Percentiles rank a stretch among this genome's conserved stretches.
These are phyloP conservation scores for Rhinolophus ferrumequinum DNA, from an alignment of 2,113 vertebrate species.

Conservation along the genomic window DNA sequence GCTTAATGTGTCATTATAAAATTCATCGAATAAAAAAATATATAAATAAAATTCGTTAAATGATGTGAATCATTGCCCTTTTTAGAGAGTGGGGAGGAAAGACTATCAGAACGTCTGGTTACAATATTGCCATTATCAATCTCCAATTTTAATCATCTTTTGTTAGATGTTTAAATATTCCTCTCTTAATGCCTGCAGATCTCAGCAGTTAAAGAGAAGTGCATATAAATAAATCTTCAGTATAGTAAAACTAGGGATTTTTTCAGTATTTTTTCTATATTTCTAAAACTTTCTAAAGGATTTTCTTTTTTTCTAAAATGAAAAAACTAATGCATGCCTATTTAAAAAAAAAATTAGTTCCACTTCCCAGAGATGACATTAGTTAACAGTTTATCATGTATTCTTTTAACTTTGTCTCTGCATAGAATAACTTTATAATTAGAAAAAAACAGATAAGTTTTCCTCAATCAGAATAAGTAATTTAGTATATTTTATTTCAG, in stretches of 20 bases:
- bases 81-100: neutral
- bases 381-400: neutral
- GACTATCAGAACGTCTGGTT: neutral
- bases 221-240: neutral
- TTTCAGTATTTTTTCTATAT: neutral
- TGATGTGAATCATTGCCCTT: neutral
- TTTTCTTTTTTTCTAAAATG: neutral
- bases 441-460: neutral
- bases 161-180: slow-evolving; percentile 24
- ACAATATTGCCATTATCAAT: neutral
- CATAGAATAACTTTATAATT: slow-evolving; percentile 22
- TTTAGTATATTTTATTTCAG: slow-evolving; percentile 10
- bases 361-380: neutral
- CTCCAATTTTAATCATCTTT: neutral
- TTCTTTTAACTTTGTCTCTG: slow-evolving; percentile 15
- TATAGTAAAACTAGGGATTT: neutral
- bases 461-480: neutral
- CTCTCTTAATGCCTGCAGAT: neutral
- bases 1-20: neutral
- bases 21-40: neutral
- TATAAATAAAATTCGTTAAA: neutral
- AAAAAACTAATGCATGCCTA: neutral
- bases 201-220: neutral
- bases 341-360: neutral
- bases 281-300: neutral